These are phyloP conservation scores for Recurvirostra avosetta DNA, from an alignment of 2,113 vertebrate genomes.

Conservation along the genomic window DNA sequence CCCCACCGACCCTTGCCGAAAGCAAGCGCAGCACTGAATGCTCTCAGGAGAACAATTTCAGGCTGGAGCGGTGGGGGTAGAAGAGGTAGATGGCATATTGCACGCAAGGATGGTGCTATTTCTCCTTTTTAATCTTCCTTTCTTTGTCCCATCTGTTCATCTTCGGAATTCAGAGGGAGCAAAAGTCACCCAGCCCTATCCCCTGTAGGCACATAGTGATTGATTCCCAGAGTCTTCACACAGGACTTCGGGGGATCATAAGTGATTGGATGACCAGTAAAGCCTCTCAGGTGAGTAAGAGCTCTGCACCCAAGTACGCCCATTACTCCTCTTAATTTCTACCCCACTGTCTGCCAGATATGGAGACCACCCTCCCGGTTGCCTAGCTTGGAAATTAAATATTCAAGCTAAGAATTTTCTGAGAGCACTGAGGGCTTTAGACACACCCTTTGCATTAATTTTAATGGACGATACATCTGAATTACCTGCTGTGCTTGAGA, in stretches of 20 bases:
- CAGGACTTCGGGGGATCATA: background rate
- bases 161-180: background rate
- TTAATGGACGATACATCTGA: conserved; percentile 15
- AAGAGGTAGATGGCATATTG: too few relatives aligned
- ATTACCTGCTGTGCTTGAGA: conserved; percentile 24
- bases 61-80: background rate
- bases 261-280: background rate
- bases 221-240: background rate
- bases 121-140: background rate
- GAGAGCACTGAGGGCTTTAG: background rate
- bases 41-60: background rate
- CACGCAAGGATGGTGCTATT: background rate
- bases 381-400: background rate
- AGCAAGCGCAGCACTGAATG: background rate
- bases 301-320: background rate
- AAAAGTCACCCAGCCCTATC: background rate
- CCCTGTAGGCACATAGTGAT: background rate
- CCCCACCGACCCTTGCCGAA: background rate
- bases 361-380: background rate
- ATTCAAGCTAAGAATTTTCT: background rate
- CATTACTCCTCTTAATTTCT: background rate
- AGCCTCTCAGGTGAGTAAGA: background rate
- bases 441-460: conserved; percentile 31
- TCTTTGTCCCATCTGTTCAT: background rate
- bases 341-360: background rate